Evolutionary conservation across 1,140 invertebrate species (phyloP).

Genomic region (Caerostris extrusa): DNA sequence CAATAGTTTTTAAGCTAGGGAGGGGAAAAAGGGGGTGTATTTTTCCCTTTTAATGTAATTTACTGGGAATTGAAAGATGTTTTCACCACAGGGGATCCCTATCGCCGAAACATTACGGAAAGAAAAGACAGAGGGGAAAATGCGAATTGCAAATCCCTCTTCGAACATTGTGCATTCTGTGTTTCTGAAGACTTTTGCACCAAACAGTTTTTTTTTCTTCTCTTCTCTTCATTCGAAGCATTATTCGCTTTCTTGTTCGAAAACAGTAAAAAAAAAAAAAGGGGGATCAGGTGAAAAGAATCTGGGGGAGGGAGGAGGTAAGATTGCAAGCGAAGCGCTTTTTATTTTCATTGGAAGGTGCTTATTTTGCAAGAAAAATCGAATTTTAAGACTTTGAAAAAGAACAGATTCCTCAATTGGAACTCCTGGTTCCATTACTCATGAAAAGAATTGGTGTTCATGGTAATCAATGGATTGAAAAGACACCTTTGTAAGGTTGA

Average conservation of each 20-base stretch:
- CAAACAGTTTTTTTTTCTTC: not conserved
- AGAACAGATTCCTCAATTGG: not conserved
- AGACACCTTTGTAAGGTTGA: not conserved
- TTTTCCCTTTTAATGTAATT: slow-evolving; percentile 69
- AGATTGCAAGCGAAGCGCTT: slow-evolving; percentile 2
- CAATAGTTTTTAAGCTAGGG: slow-evolving; percentile 53
- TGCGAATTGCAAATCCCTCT: slow-evolving; percentile 42
- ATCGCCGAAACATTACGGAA: not conserved
- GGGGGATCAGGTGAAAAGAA: slow-evolving; percentile 15
- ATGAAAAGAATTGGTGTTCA: not conserved
- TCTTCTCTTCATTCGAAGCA: not conserved
- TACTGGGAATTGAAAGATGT: slow-evolving; percentile 57
- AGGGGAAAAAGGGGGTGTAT: not conserved
- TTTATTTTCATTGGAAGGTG: slow-evolving; percentile 40
- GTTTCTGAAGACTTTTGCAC: slow-evolving; percentile 5
- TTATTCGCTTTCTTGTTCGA: not conserved
- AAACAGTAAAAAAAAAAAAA: not conserved
- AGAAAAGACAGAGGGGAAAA: not conserved
- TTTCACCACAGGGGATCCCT: slow-evolving; percentile 21
- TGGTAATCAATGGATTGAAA: not conserved
- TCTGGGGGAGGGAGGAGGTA: not conserved
- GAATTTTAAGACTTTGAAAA: slow-evolving; percentile 1
- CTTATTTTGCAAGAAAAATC: slow-evolving; percentile 59
- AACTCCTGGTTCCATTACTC: not conserved
- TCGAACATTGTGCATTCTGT: not conserved